These are phyloP conservation scores for Antennarius striatus DNA, from an alignment of 2,113 vertebrate species.

Conservation along the genomic window DNA sequence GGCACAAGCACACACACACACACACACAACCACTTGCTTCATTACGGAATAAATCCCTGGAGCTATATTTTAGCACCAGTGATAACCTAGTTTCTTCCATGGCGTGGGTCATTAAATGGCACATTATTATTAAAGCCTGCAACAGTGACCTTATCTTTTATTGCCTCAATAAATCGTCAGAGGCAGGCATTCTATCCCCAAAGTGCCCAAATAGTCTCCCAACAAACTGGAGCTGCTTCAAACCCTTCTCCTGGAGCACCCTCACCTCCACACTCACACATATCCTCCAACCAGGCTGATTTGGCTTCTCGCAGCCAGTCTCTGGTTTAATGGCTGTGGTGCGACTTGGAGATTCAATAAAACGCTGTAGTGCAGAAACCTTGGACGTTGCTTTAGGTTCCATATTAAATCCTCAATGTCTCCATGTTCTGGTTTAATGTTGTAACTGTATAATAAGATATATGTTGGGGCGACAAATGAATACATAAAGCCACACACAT, in stretches of 20 bases:
- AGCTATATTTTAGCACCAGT: conserved; percentile 51
- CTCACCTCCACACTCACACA: conserved; percentile 36
- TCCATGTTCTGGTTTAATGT: background rate
- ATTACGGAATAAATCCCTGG: conserved; percentile 50
- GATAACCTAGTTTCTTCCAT: conserved; percentile 62
- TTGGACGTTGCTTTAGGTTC: conserved; percentile 8
- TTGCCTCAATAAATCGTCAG: conserved; percentile 69
- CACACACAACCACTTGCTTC: conserved; percentile 11
- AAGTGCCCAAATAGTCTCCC: conserved; percentile 58
- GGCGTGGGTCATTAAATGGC: conserved; percentile 66
- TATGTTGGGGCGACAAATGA: background rate
- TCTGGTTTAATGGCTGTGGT: conserved; percentile 13
- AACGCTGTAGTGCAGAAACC: conserved; percentile 15
- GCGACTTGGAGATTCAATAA: conserved; percentile 34
- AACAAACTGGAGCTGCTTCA: conserved; percentile 21
- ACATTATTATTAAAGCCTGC: conserved; percentile 77
- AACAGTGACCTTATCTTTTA: conserved; percentile 80
- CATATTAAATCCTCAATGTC: conserved; percentile 22
- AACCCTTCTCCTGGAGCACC: conserved; percentile 34
- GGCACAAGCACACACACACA: conserved; percentile 18
- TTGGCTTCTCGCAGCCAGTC: conserved; percentile 16
- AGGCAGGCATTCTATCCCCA: conserved; percentile 54
- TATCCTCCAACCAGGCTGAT: conserved; percentile 43
- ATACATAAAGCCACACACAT: background rate
- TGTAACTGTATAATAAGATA: background rate